Evolutionary conservation across 2,113 vertebrate genomes (phyloP), one percentile per base, ranked within the genome.

Genomic region (Etheostoma spectabile): DNA sequence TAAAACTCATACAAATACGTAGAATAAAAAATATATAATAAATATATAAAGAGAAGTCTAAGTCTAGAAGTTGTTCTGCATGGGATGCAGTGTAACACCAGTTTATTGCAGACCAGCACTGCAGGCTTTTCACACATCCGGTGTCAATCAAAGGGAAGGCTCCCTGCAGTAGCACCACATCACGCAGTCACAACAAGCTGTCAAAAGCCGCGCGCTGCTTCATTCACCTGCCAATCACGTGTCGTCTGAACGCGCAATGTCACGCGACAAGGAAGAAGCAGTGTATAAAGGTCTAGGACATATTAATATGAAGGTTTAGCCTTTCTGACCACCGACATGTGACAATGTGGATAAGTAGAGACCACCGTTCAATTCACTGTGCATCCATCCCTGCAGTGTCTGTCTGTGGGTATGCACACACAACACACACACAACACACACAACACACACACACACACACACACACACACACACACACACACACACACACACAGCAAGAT

Each of bases 181-280:
- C 84, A 91, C 46, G 86, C 83, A 91, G 90, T 52, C 78, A 69
- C 66, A 79, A 68, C 72, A 79, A 74, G 80, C 80, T 70, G 69
- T 79, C 74, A 79, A 5, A 14, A 35, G 27, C 51, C n/a, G 19
- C 10, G 22, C 13, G n/a, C 56, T 3, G 46, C 78, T 56, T n/a
- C 67, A 15, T 49, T 67, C 79, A 71, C 70, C 72, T 77, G 84
- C 82, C 92, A 87, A 33, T 85, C 86, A 86, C 21, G 18, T 42
- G 45, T 46, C 2, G 0, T 21, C 63, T 6, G 46, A 67, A 35
- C 62, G 56, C 69, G 21, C 27, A 21, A 6, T 1, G 19, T 21
- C n/a, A 15, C 33, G 59, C 49, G 7, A 15, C 56, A 12, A 11
- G n/a, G n/a, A 45, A 27, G 46, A 6, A 33, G 30, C 48, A 35